A percentile compares a stretch with the other conserved stretches of the same genome.
These are phyloP conservation scores for Ecliptopera silaceata DNA, from an alignment of 2,888 invertebrate species.

Conservation along the genomic window DNA sequence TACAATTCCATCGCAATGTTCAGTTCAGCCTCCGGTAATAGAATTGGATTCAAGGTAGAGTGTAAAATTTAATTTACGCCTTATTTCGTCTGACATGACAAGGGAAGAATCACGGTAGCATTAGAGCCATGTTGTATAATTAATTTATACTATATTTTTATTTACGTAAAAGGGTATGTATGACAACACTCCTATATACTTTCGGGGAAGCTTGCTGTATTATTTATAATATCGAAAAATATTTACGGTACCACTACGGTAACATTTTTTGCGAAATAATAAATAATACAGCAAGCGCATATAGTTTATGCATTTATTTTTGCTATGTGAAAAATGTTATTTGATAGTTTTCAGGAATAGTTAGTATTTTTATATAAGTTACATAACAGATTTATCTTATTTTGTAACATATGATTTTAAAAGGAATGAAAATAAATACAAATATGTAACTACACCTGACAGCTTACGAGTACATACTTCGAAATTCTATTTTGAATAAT, in stretches of 20 bases:
- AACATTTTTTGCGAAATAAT: no score
- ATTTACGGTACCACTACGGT: no score
- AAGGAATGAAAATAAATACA: neutral
- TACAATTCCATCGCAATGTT: conserved; percentile 13
- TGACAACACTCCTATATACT: no score
- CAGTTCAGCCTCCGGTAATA: conserved; percentile 20
- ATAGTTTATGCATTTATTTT: no score
- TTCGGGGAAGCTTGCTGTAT: no score
- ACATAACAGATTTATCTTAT: neutral
- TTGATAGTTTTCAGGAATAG: no score
- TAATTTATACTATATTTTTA: conserved; percentile 22
- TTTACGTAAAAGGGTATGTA: no score
- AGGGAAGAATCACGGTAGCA: conserved; percentile 40
- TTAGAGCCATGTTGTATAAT: conserved; percentile 19
- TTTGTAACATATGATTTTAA: neutral
- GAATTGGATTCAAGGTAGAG: conserved; percentile 26
- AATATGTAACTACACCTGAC: neutral
- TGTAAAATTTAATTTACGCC: conserved; percentile 50
- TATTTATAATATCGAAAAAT: no score
- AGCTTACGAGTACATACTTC: neutral
- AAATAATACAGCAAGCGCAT: no score
- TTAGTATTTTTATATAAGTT: no score
- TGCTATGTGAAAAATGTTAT: no score
- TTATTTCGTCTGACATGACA: conserved; percentile 48
- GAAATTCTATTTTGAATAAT: conserved; percentile 12